Base-by-base conservation (phyloP, 1,140 invertebrate species). In the Drosophila ananassae region DNA sequence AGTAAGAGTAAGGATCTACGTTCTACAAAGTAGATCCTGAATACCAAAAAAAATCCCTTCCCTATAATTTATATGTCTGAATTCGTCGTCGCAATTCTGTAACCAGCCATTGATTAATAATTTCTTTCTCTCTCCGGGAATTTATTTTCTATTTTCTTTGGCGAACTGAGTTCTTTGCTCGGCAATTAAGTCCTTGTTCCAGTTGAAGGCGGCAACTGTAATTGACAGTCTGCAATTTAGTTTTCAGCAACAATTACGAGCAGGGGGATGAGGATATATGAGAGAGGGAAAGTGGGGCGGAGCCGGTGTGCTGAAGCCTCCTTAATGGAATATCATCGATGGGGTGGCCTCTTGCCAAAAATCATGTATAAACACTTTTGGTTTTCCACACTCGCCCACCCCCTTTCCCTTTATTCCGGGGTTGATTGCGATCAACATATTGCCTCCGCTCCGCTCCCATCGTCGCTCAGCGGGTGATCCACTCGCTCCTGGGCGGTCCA, bases 211-310 rank as follows among this genome's bases (percentile, higher is more conserved):
- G 79, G 76, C 79, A 77, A 83, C 79, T 87, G 83, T 89, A 83
- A 89, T 89, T 87, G 83, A 87, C 83, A 89, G 80, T 63, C 57
- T 71, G 66, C 75, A 77, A 58, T 77, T 61, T 71, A 71, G 67
- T 71, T 71, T 69, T 71, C 67, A 57, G 8, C 63, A 69, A 50
- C 32, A 69, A 28, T n/a, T 25, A n/a, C 44, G 6, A 12, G 28
- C 4, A 32, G 22, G 24, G 30, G n/a, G n/a, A 2, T 13, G 17
- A 53, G 17, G 30, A 3, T 37, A 37, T 37, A 30, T 7, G n/a
- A 32, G 22, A 21, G 52, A 25, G 17, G 17, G 25, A 37, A 46
- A 48, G 52, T 12, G 61, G 80, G 80, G 79, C 62, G 79, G 75
- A 71, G 69, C 32, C 64, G 24, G 9, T 0, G 51, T 13, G 61